A percentile compares a stretch with the other conserved stretches of the same genome.
Conservation (phyloP, 2,113 vertebrate species). For the Caretta caretta region DNA sequence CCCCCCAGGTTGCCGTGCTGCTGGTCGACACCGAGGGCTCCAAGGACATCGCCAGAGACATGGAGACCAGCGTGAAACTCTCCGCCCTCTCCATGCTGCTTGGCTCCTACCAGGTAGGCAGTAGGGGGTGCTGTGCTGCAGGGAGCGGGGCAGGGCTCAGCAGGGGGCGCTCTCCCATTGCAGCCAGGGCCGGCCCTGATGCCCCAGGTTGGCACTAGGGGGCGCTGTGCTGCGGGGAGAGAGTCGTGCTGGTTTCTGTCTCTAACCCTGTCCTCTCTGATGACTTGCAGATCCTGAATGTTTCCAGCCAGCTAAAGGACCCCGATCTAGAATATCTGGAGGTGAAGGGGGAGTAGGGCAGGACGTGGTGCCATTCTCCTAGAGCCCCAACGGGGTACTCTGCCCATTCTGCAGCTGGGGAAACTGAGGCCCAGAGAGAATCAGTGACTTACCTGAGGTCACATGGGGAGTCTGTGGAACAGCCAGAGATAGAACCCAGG, state of each 20-base stretch:
- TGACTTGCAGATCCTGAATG: slow-evolving; percentile 64
- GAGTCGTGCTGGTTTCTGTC: not conserved
- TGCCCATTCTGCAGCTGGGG: not conserved
- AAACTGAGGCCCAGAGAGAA: not conserved
- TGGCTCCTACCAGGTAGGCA: slow-evolving; percentile 44
- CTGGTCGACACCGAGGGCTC: slow-evolving; percentile 69
- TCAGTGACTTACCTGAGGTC: not conserved
- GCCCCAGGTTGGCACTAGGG: too few relatives aligned
- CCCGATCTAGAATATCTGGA: slow-evolving; percentile 69
- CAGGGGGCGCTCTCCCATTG: too few relatives aligned
- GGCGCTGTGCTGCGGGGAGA: too few relatives aligned
- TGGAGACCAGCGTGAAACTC: slow-evolving; percentile 12
- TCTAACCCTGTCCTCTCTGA: not conserved
- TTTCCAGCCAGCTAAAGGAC: slow-evolving; percentile 46
- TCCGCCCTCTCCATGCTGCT: not conserved
- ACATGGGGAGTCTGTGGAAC: not conserved
- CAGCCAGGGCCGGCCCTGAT: too few relatives aligned
- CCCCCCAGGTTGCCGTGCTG: slow-evolving; percentile 67
- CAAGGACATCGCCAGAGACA: slow-evolving; percentile 51
- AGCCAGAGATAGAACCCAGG: not conserved
- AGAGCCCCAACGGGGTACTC: not conserved
- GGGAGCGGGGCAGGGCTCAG: too few relatives aligned
- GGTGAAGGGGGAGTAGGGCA: slow-evolving; percentile 12
- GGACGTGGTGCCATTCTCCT: not conserved
- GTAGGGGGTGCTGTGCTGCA: too few relatives aligned